A percentile compares a stretch with the other conserved stretches of the same genome.
Evolutionary conservation across 1,140 invertebrate species (phyloP).

Genomic region (Eumaeus atala): DNA sequence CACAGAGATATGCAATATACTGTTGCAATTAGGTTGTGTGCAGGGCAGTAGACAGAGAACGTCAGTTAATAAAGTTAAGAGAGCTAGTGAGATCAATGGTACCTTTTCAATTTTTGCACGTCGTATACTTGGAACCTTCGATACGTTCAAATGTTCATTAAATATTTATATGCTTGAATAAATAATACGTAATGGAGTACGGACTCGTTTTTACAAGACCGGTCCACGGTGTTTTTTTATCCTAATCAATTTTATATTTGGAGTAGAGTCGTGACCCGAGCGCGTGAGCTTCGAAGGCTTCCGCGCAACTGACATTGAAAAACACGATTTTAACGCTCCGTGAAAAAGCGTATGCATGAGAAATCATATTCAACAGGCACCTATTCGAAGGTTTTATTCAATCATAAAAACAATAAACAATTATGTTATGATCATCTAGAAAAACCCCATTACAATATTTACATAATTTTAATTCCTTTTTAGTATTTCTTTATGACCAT

Average conservation of each 20-base stretch:
- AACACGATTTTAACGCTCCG: constrained; percentile 10
- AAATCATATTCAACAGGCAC: background rate
- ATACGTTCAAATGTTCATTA: constrained; percentile 3
- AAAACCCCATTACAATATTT: too few species aligned
- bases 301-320: constrained; percentile 25
- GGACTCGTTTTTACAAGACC: constrained; percentile 37
- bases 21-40: too few species aligned
- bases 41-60: too few species aligned
- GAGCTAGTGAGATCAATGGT: background rate
- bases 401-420: too few species aligned
- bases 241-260: constrained; percentile 69
- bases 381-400: background rate
- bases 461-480: too few species aligned
- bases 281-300: constrained; percentile 46
- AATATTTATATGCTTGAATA: constrained; percentile 44
- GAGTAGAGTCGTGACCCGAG: constrained; percentile 39
- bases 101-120: constrained; percentile 5
- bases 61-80: too few species aligned
- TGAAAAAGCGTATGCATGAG: background rate
- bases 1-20: too few species aligned
- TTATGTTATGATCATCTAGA: too few species aligned
- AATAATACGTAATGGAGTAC: constrained; percentile 60
- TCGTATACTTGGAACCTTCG: background rate
- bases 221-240: constrained; percentile 45
- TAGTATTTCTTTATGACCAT: too few species aligned